Base-by-base conservation (phyloP, 2,888 invertebrate species). In the Yponomeuta cagnagella region DNA sequence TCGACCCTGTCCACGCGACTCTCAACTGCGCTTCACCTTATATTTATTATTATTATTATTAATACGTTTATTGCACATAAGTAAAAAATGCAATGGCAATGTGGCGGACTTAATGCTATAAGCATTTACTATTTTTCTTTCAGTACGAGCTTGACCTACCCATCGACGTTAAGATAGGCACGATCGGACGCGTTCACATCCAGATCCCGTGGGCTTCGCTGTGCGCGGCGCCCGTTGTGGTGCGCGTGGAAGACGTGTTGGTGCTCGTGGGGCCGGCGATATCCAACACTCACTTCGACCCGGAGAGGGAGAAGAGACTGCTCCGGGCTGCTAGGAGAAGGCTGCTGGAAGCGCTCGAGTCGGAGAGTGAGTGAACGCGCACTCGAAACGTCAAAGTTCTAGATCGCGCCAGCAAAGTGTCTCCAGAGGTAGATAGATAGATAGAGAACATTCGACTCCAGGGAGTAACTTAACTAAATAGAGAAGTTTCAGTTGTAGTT, bases 111-210 rank as follows among this genome's bases (percentile, higher is more conserved):
- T 23, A 33, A 33, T 5, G 23, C 23, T 23, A 23, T 23, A 23
- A 23, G 23, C 23, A 23, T 37, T 37, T 37, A 37, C 33, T 4
- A 37, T 43, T 5, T 8, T 43, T 8, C 43, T 67, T 67, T 63
- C 92, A 97, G 97, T 96, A 95, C 78, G 96, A 96, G 84, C 89
- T 97, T 63, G 95, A 96, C 78, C 88, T 97, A 69, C 97, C 97
- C 0, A 95, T 97, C 74, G 96, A 96, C 87, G 96, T 97, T 15
- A 96, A 96, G 86, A 95, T 95, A 71, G 97, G 97, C 30, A 94
- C 95, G 10, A 95, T 97, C 72, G 97, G 96, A 75, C 95, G 95
- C 86, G 93, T 96, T 76, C 93, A 93, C 78, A 87, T 96, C 10
- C 94, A 95, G 82, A 96, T 97, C 80, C 96, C 97, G 73, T 97